Evolutionary conservation across 2,797 vertebrate genomes (phyloP), one percentile per base, ranked within the genome.

Genomic region (Falco novaeseelandiae): DNA sequence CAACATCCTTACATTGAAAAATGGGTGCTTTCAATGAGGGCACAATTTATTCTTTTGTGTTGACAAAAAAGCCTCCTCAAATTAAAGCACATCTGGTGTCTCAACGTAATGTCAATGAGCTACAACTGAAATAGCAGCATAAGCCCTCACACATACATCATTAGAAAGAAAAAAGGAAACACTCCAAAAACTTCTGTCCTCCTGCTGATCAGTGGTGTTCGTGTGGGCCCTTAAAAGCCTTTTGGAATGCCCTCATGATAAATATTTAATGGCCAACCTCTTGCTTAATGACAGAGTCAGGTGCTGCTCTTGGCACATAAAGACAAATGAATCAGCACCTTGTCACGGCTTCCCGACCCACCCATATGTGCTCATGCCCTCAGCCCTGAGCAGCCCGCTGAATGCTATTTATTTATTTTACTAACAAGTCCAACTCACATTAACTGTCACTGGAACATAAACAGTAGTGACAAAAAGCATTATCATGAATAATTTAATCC

Each of bases 211-310:
- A 70, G 40, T 48, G 59, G 77, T 55, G 42, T 55, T 87, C 18
- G 2, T 14, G 2, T 2, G 7, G 34, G 52, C 26, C 54, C 88
- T 59, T 92, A 94, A 97, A 96, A 96, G 83, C 65, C 80, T 96
- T 97, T 80, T 92, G 78, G 87, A 97, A 94, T 65, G 72, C 38
- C 22, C 0, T 1, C 40, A 32, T 87, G 44, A 90, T 98, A 95
- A 98, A 98, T 98, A 98, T 97, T 98, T 98, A 93, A 98, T 96
- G 72, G 95, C 81, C 71, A 91, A 76, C 91, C 93, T 96, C 95
- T 92, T 95, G 86, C 48, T 96, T 80, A 92, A 81, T 40, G 87
- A 96, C 63, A 90, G 71, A 85, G 77, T 74, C 55, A 58, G 89
- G 65, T 74, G 71, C 79, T 90, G 70, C 61, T 89, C 12, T 70